Percentiles rank a stretch among this genome's conserved stretches.
Conservation (phyloP, 2,113 vertebrate species). For the Ptyas mucosa region DNA sequence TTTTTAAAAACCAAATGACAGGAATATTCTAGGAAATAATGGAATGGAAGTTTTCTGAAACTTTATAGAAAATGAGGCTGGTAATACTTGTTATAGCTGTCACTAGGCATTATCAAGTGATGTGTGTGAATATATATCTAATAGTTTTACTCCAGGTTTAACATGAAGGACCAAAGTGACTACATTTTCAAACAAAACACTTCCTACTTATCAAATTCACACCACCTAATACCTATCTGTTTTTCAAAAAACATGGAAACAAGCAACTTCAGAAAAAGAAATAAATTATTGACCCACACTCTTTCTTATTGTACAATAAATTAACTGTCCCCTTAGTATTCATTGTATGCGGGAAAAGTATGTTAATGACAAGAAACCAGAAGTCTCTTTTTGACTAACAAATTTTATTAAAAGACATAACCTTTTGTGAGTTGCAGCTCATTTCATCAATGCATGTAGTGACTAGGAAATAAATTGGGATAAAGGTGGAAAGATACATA, state of each 20-base stretch:
- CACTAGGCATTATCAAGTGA: neutral
- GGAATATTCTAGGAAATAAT: neutral
- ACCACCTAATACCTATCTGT: neutral
- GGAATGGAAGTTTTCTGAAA: neutral
- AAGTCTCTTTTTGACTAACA: neutral
- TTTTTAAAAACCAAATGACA: neutral
- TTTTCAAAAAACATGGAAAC: neutral
- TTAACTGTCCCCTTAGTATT: neutral
- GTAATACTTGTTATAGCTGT: neutral
- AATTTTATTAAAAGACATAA: neutral
- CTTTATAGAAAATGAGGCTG: neutral
- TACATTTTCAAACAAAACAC: neutral
- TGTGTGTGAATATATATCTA: neutral
- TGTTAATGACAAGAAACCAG: neutral
- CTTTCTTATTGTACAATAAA: neutral
- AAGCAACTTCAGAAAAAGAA: neutral
- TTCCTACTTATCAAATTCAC: neutral
- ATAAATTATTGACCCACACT: neutral
- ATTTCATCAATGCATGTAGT: neutral
- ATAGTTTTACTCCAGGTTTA: neutral
- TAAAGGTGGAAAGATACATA: neutral
- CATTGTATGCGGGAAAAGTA: neutral
- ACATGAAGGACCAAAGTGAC: neutral
- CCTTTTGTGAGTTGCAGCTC: neutral
- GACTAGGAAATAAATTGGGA: neutral